phyloP scores from a whole-genome alignment of 2,797 vertebrate genomes.

The Protosalanx chinensis region DNA sequence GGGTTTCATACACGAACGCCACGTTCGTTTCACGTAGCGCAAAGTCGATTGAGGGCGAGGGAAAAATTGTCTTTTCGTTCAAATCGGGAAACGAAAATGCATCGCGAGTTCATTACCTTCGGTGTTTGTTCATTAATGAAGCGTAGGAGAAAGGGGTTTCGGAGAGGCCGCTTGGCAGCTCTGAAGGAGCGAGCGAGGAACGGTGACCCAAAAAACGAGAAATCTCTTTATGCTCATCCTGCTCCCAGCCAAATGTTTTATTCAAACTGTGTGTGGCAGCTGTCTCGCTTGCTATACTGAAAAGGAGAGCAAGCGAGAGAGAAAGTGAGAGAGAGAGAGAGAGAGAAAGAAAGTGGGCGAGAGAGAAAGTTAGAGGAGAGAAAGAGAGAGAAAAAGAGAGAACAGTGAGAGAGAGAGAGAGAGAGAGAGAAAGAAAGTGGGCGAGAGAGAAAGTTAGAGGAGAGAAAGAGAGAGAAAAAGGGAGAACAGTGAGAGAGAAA shows the following conservation, averaged over 20 bases:
- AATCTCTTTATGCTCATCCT: slow-evolving; percentile 39
- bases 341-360: too few relatives aligned
- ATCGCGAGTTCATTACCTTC: slow-evolving; percentile 23
- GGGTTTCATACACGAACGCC: slow-evolving; percentile 20
- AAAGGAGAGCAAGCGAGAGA: slow-evolving; percentile 2
- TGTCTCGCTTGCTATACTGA: slow-evolving; percentile 48
- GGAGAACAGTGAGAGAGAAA: too few relatives aligned
- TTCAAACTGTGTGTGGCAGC: slow-evolving; percentile 59
- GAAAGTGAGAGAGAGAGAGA: slow-evolving; percentile 17
- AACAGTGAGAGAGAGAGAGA: too few relatives aligned
- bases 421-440: too few relatives aligned
- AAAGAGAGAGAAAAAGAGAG: too few relatives aligned
- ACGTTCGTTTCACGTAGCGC: background rate
- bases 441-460: too few relatives aligned
- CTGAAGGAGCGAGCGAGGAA: slow-evolving; percentile 31
- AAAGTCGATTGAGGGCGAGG: slow-evolving; percentile 21
- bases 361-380: too few relatives aligned
- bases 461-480: too few relatives aligned
- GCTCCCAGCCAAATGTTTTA: slow-evolving; percentile 59
- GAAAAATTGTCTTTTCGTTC: slow-evolving; percentile 19
- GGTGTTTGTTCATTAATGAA: slow-evolving; percentile 21
- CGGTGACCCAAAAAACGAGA: slow-evolving; percentile 53
- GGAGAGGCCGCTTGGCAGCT: slow-evolving; percentile 28
- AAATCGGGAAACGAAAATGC: slow-evolving; percentile 6
- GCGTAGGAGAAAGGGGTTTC: slow-evolving; percentile 17